Conservation (phyloP, 2,888 invertebrate species). For the Pecten maximus region DNA sequence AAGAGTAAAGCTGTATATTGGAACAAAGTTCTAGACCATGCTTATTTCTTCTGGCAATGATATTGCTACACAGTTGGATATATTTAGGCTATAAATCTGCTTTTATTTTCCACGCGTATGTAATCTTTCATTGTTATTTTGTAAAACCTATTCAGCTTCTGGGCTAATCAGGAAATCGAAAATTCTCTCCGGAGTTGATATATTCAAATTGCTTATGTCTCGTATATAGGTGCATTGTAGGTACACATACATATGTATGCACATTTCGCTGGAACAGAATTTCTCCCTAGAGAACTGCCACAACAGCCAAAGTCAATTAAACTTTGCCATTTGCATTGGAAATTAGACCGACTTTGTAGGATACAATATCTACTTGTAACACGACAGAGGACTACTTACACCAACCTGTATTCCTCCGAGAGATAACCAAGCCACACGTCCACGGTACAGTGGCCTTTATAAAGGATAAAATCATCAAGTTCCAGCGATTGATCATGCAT, state of each 20-base stretch:
- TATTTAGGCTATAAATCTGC: not conserved
- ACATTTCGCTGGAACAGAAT: not conserved
- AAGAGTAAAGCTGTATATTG: not conserved
- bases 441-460: not conserved
- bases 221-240: constrained; percentile 1
- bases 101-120: not conserved
- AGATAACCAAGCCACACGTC: not conserved
- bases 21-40: not conserved
- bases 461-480: constrained; percentile 14
- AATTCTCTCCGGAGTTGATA: not conserved
- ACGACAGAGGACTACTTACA: not conserved
- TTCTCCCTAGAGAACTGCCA: not conserved
- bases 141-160: not conserved
- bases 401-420: not conserved
- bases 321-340: constrained; percentile 35
- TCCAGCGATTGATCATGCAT: not conserved
- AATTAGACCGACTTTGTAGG: not conserved
- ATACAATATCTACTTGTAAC: not conserved
- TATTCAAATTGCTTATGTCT: not conserved
- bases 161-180: constrained; percentile 5
- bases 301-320: constrained; percentile 7
- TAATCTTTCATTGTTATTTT: not conserved
- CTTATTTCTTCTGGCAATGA: not conserved
- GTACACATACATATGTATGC: constrained; percentile 17
- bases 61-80: not conserved